Evolutionary conservation across 2,888 invertebrate species (phyloP).

Genomic region (Cerastis rubricosa): DNA sequence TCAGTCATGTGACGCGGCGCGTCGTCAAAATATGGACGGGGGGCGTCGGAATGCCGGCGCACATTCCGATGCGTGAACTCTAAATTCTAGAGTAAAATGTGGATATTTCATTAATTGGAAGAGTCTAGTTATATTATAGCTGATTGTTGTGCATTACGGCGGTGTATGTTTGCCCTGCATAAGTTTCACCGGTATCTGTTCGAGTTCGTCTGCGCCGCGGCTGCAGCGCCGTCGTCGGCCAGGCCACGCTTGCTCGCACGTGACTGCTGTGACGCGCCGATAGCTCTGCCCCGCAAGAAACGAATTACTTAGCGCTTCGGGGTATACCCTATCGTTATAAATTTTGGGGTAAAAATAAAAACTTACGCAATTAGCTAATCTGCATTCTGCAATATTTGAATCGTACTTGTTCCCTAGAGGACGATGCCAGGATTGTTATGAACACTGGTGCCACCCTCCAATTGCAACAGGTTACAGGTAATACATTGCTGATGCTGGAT

Average conservation of each 20-base stretch:
- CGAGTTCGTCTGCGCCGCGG: not conserved
- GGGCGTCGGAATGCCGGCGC: slow-evolving; percentile 73
- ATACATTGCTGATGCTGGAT: too few relatives aligned
- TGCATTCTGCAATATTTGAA: not conserved
- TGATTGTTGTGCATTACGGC: not conserved
- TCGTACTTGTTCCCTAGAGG: not conserved
- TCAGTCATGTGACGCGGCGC: slow-evolving; percentile 81
- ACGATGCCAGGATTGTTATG: too few relatives aligned
- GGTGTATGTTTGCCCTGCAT: not conserved
- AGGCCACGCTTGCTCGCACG: slow-evolving; percentile 82
- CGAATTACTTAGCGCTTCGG: slow-evolving; percentile 20
- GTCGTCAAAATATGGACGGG: slow-evolving; percentile 82
- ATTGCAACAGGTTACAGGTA: too few relatives aligned
- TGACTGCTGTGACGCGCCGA: slow-evolving; percentile 73
- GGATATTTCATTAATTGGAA: slow-evolving; percentile 2
- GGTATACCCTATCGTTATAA: slow-evolving; percentile 65
- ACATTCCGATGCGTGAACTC: slow-evolving; percentile 62
- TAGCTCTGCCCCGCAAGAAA: slow-evolving; percentile 46
- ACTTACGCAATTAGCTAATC: not conserved
- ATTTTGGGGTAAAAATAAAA: slow-evolving; percentile 17
- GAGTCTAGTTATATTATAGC: not conserved
- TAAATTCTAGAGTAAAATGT: slow-evolving; percentile 30
- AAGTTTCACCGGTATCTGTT: slow-evolving; percentile 11
- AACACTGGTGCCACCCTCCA: too few relatives aligned
- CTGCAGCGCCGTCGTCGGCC: slow-evolving; percentile 29